These are phyloP conservation scores for Salvelinus fontinalis DNA, from an alignment of 2,113 vertebrate genomes.

Conservation along the genomic window DNA sequence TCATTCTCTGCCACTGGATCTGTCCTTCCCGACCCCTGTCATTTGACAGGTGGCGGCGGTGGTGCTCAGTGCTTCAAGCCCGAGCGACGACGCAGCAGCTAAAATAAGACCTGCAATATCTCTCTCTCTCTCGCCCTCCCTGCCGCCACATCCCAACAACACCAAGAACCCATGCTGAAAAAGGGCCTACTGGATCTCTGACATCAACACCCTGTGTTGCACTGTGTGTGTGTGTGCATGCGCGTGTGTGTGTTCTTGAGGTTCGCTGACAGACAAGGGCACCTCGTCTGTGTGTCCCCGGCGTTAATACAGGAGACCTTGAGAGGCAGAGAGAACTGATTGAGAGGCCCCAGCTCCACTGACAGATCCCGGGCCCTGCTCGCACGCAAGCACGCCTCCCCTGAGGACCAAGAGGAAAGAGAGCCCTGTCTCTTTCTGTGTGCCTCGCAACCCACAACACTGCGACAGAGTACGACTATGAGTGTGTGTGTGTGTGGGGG, in stretches of 20 bases:
- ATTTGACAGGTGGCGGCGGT: not conserved
- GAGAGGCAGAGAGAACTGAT: conserved; percentile 10
- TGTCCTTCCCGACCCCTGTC: not conserved
- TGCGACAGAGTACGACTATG: not conserved
- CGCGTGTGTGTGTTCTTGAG: too few species aligned
- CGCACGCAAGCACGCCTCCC: conserved; percentile 54
- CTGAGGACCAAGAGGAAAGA: conserved; percentile 57
- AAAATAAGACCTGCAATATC: too few species aligned
- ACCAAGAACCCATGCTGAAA: not conserved
- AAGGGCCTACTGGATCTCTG: conserved; percentile 11
- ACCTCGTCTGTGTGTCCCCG: not conserved
- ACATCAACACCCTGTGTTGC: conserved; percentile 9
- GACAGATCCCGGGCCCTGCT: conserved; percentile 52
- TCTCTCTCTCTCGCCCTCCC: not conserved
- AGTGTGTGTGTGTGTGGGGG: too few species aligned
- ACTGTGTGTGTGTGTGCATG: too few species aligned
- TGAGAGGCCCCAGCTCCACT: conserved; percentile 16
- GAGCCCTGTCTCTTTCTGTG: conserved; percentile 52
- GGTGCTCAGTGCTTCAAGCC: too few species aligned
- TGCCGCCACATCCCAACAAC: too few species aligned
- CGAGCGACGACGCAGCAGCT: too few species aligned
- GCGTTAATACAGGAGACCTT: conserved; percentile 43
- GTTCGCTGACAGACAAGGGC: conserved; percentile 14
- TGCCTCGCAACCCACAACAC: conserved; percentile 1
- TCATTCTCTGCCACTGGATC: not conserved